Evolutionary conservation across 1,140 invertebrate genomes (phyloP).

Genomic region (Papilio xuthus): DNA sequence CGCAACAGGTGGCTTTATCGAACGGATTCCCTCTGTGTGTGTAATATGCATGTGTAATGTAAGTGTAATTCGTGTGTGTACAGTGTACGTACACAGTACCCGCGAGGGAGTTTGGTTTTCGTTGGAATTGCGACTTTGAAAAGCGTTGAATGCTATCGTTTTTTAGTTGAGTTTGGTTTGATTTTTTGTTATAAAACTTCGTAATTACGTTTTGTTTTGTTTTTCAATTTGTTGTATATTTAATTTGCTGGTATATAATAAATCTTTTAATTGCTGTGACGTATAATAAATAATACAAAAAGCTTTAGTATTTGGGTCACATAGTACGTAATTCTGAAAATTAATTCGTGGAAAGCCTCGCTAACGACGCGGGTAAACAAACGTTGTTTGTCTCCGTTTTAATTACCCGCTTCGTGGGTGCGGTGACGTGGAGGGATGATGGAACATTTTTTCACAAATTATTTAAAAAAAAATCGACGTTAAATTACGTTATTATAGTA

Average conservation of each 20-base stretch:
- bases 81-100: background rate
- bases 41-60: background rate
- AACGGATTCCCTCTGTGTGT: background rate
- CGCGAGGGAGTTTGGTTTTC: background rate
- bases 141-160: background rate
- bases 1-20: background rate
- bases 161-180: background rate
- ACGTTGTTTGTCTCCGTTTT: slow-evolving; percentile 20
- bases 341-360: slow-evolving; percentile 23
- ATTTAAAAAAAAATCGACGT: background rate
- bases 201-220: background rate
- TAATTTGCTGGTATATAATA: background rate
- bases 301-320: background rate
- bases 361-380: slow-evolving; percentile 16
- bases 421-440: background rate
- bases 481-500: background rate
- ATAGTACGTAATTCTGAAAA: slow-evolving; percentile 23
- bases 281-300: background rate
- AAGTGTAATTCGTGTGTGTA: background rate
- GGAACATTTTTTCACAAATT: background rate
- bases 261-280: background rate
- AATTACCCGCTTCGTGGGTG: slow-evolving; percentile 4
- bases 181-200: background rate
- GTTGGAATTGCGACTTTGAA: background rate
- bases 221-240: background rate